Base-by-base conservation (phyloP, 2,888 invertebrate genomes). In the Epinotia demarniana region DNA sequence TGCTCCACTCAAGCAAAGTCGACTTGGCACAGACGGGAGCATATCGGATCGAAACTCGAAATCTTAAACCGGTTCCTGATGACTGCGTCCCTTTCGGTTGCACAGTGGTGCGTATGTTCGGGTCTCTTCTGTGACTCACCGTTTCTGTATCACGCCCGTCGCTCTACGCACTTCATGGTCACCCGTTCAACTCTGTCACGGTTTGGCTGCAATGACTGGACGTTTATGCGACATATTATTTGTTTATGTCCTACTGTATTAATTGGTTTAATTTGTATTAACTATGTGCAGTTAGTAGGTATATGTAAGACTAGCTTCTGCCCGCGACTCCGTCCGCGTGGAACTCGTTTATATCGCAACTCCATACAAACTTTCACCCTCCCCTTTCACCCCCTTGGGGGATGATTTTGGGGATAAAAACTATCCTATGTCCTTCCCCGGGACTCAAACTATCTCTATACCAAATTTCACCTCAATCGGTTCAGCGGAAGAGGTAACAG, bases 21-120 rank as follows among this genome's bases (percentile, higher is more conserved):
- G 87, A 88, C 91, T 92, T 87, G 88, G 88, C 87, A 87, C 89
- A 92, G 92, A 90, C 92, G 87, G 90, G 91, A 92, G 93, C 92
- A 88, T 93, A 94, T 93, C 91, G 92, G 90, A 92, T 93, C 90
- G 90, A 91, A 92, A 93, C 92, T 93, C 92, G 94, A 94, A 94
- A 92, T 93, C 90, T 89, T 84, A 88, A 94, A 94, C 93, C 92
- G 90, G 94, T 93, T 93, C 89, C 85, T 87, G 84, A 82, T 80
- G 83, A 87, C 83, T 78, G 81, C 85, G 85, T 93, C 92, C 87
- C 87, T 88, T 82, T 93, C 90, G 84, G 78, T 78, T 87, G 77
- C 81, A 80, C 81, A 78, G 77, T 77, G 79, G 80, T 82, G 81
- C 78, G 84, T 87, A 92, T 92, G 81, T 83, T 86, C 85, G 83